Conservation (phyloP, 2,113 vertebrate species). For the Brachypodius melanocephalos region DNA sequence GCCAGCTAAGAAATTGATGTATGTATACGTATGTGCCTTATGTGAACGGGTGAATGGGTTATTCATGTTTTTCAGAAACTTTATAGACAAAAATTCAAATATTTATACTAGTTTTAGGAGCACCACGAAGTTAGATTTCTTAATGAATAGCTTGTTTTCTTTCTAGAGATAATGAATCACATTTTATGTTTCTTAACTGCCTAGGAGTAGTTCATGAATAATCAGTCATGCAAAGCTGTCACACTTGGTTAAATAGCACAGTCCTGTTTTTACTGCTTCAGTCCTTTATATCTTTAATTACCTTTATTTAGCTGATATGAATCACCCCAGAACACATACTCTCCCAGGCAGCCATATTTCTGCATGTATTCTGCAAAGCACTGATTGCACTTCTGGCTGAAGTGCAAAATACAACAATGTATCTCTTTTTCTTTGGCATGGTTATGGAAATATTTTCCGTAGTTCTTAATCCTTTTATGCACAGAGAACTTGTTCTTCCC, state of each 20-base stretch:
- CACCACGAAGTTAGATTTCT: neutral
- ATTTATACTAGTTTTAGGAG: neutral
- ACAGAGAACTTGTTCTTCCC: neutral
- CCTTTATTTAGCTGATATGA: conserved; percentile 37
- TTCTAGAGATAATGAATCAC: conserved; percentile 35
- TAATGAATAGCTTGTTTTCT: conserved; percentile 26
- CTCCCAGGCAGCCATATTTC: neutral
- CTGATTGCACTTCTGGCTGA: neutral
- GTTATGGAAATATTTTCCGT: neutral
- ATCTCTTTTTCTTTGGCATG: neutral
- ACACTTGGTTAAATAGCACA: conserved; percentile 22
- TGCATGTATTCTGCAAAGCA: neutral
- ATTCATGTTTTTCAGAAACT: neutral
- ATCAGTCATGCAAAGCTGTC: conserved; percentile 43
- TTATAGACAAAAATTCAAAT: neutral
- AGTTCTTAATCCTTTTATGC: neutral
- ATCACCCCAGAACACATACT: neutral
- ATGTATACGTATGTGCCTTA: neutral
- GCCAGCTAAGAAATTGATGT: neutral
- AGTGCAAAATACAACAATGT: neutral
- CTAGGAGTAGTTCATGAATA: conserved; percentile 31
- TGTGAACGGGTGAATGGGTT: neutral
- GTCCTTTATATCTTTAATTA: conserved; percentile 42
- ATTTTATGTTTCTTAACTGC: conserved; percentile 34
- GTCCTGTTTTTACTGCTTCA: conserved; percentile 8